Base-by-base conservation (phyloP, 2,113 vertebrate genomes). In the Macroglossus sobrinus region DNA sequence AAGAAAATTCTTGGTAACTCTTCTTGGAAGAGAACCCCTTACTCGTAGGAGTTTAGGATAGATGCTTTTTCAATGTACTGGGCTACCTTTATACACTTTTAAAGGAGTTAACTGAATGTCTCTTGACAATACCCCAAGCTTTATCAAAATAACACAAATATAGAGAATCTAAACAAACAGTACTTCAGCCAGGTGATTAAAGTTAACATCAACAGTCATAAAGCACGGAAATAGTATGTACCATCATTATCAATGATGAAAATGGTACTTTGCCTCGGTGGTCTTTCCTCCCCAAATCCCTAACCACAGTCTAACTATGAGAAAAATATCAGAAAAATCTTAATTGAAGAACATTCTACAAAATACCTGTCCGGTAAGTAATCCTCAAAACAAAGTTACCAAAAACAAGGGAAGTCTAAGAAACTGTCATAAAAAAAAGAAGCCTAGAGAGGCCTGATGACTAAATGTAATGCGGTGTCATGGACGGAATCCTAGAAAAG, bases 61-160 rank as follows among this genome's bases (percentile, higher is more conserved):
- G 53, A 33, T 64, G 12, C 2, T 14, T 40, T 30, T 30, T 84
- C 28, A 76, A n/a, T 55, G 87, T n/a, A 96, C 6, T 8, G 18
- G 53, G 38, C 0, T 80, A 57, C 47, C 12, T 95, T 88, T 12
- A 82, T 0, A 0, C 30, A 84, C 21, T 33, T 96, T 84, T 82
- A n/a, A 89, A 92, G 64, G 63, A 95, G n/a, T 40, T 75, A 16
- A 69, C 74, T 97, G 80, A 94, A 91, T 76, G 18, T n/a, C 55
- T 86, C 71, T 95, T 33, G 12, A 79, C 47, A 84, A 84, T 94
- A 91, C 69, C 91, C 33, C 43, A 40, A 89, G 74, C 88, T 94
- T 97, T 93, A 94, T 82, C 86, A 38, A 81, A 98, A 93, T 66
- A 85, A 55, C 74, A 88, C 88, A 93, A 92, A 93, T 61, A 93